phyloP scores from a whole-genome alignment of 2,113 vertebrate genomes.

The Cygnus buccinator region DNA sequence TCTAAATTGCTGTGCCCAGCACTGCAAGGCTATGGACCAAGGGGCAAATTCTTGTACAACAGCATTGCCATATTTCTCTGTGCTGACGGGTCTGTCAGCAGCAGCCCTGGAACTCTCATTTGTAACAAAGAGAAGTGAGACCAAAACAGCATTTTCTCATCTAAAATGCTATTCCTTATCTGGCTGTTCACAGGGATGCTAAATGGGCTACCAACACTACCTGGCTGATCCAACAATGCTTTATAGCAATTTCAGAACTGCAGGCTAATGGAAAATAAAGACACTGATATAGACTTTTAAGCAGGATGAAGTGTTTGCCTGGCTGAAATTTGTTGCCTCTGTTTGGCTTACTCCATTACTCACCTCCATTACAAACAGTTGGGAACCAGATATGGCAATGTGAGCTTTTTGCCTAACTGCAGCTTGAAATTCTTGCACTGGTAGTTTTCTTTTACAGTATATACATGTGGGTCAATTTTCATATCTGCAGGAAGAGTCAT shows the following conservation, averaged over 20 bases:
- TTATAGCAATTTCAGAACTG: not conserved
- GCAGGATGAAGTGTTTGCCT: not conserved
- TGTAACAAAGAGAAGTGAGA: not conserved
- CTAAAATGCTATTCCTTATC: not conserved
- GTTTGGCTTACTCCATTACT: not conserved
- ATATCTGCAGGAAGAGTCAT: not conserved
- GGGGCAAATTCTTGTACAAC: not conserved
- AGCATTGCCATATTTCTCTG: not conserved
- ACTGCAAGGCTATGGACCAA: not conserved
- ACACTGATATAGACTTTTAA: not conserved
- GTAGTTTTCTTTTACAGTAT: not conserved
- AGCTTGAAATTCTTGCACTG: not conserved
- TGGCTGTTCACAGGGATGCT: not conserved
- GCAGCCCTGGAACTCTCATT: not conserved
- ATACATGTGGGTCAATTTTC: not conserved
- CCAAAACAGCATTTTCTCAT: not conserved
- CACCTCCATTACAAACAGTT: not conserved
- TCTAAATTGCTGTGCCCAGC: not conserved
- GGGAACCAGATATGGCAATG: not conserved
- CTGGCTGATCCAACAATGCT: not conserved
- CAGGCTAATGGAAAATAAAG: not conserved
- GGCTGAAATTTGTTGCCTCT: not conserved
- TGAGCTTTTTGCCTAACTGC: not conserved
- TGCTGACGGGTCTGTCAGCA: not conserved
- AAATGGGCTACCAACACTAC: not conserved